Evolutionary conservation across 2,797 vertebrate species (phyloP).

Genomic region (Erpetoichthys calabaricus): DNA sequence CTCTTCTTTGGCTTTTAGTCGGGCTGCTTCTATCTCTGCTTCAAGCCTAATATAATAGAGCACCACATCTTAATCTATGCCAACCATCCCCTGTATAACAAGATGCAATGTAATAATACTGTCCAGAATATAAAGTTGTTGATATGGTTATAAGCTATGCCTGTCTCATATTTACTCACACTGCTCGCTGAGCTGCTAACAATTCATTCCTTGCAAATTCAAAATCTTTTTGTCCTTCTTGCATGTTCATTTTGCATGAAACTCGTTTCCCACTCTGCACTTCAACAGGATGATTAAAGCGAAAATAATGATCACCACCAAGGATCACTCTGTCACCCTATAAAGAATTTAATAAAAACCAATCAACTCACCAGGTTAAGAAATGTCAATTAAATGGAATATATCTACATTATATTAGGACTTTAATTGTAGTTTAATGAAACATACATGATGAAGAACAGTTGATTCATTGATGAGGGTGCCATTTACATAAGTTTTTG

Average conservation of each 20-base stretch:
- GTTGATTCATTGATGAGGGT: conserved; percentile 57
- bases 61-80: too few species aligned
- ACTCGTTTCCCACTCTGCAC: conserved; percentile 60
- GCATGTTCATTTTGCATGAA: conserved; percentile 40
- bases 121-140: too few species aligned
- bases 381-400: background rate
- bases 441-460: conserved; percentile 75
- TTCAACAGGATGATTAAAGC: conserved; percentile 88
- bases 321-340: conserved; percentile 89
- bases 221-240: conserved; percentile 76
- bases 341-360: conserved; percentile 1
- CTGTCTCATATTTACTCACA: conserved; percentile 50
- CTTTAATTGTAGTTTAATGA: background rate
- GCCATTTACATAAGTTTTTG: conserved; percentile 85
- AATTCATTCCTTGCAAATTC: conserved; percentile 94
- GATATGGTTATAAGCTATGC: too few species aligned
- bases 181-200: conserved; percentile 63
- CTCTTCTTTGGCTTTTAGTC: conserved; percentile 79
- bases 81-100: too few species aligned
- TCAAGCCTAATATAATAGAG: conserved; percentile 57
- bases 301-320: conserved; percentile 91
- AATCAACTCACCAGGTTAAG: background rate
- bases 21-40: conserved; percentile 81
- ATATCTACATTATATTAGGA: background rate
- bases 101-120: too few species aligned